Percentiles rank a stretch among this genome's conserved stretches.
These are phyloP conservation scores for Sciurus carolinensis DNA, from an alignment of 2,797 vertebrate genomes.

Conservation along the genomic window DNA sequence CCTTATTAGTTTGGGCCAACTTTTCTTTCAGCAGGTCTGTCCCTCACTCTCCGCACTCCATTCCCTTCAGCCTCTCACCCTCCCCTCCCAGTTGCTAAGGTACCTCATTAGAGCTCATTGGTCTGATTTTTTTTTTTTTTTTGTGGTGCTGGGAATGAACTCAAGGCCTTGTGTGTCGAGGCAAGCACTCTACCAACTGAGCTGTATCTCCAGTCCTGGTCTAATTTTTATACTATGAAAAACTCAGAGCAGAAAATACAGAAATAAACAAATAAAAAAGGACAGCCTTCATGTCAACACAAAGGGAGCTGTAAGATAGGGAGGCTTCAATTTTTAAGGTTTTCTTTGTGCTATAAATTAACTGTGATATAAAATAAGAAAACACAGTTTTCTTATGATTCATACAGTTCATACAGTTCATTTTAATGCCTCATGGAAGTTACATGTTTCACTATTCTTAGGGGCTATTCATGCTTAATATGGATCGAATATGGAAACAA, in stretches of 20 bases:
- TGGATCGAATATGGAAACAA: constrained; percentile 34
- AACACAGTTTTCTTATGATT: neutral
- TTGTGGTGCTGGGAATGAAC: too few species aligned
- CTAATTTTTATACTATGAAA: constrained; percentile 43
- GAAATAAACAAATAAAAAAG: neutral
- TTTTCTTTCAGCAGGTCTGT: neutral
- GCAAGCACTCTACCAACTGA: too few species aligned
- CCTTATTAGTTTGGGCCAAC: too few species aligned
- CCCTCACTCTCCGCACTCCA: neutral
- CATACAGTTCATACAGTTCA: neutral
- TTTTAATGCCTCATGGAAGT: constrained; percentile 46
- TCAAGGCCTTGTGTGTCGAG: too few species aligned
- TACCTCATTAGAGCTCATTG: too few species aligned
- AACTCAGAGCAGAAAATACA: neutral
- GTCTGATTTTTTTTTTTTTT: too few species aligned
- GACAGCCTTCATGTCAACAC: neutral
- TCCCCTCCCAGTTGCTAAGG: neutral
- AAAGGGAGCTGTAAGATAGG: neutral
- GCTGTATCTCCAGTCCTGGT: neutral
- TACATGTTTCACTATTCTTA: neutral
- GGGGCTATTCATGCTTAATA: constrained; percentile 26
- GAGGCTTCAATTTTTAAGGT: neutral
- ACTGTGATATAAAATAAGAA: constrained; percentile 7
- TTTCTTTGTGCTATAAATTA: constrained; percentile 24
- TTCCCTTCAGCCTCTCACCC: rapidly evolving